Evolutionary conservation across 2,797 vertebrate species (phyloP).

Genomic region (Moxostoma hubbsi): DNA sequence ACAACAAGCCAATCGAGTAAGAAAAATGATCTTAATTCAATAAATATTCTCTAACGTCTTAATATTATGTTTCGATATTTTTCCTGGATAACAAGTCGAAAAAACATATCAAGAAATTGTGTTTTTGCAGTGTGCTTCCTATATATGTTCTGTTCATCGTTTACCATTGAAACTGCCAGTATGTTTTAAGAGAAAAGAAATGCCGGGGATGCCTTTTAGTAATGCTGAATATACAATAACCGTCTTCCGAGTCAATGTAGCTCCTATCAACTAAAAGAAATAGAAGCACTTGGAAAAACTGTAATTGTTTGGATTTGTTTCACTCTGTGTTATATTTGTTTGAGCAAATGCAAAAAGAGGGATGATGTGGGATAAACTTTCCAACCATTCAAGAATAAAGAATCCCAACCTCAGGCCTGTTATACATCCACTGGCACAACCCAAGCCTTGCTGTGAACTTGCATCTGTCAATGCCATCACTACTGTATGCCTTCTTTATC

Average conservation of each 20-base stretch:
- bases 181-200: conserved; percentile 60
- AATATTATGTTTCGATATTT: too few relatives aligned
- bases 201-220: conserved; percentile 75
- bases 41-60: too few relatives aligned
- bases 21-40: too few relatives aligned
- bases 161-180: conserved; percentile 48
- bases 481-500: conserved; percentile 66
- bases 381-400: conserved; percentile 50
- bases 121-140: conserved; percentile 20
- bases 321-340: conserved; percentile 52
- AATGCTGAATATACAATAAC: conserved; percentile 59
- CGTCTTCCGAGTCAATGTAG: conserved; percentile 63
- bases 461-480: conserved; percentile 54
- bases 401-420: conserved; percentile 53
- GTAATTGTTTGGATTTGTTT: conserved; percentile 63
- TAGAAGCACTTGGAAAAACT: conserved; percentile 51
- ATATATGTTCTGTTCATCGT: conserved; percentile 7
- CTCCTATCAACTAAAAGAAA: conserved; percentile 48
- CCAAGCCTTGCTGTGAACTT: conserved; percentile 60
- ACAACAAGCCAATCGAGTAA: too few relatives aligned
- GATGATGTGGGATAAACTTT: conserved; percentile 58
- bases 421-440: conserved; percentile 55
- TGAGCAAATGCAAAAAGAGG: conserved; percentile 8
- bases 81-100: too few relatives aligned
- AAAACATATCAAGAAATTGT: not conserved